Evolutionary conservation across 2,797 vertebrate genomes (phyloP).

Genomic region (Neostethus bicornis): DNA sequence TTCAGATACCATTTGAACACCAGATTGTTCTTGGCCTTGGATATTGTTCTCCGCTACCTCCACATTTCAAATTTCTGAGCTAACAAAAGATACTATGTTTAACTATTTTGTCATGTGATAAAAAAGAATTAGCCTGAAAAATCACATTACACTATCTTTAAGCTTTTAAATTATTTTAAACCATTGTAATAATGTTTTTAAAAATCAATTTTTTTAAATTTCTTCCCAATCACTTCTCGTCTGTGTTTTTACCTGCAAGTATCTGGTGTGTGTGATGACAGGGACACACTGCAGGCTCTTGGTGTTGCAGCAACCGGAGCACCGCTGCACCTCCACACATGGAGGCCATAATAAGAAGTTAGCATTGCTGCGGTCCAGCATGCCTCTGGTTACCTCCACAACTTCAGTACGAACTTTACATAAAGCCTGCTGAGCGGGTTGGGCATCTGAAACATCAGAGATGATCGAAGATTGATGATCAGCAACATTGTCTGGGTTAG

Average conservation of each 20-base stretch:
- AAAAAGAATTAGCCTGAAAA: no score
- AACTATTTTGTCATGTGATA: no score
- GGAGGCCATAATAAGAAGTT: slow-evolving; percentile 95
- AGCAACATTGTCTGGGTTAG: neutral
- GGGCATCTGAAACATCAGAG: slow-evolving; percentile 69
- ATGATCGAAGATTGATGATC: slow-evolving; percentile 9
- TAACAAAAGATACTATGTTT: no score
- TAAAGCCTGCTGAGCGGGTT: slow-evolving; percentile 89
- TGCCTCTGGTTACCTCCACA: slow-evolving; percentile 89
- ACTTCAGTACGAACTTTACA: slow-evolving; percentile 95
- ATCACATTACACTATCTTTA: no score
- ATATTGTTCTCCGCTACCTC: no score
- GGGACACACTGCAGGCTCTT: slow-evolving; percentile 90
- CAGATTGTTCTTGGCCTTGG: no score
- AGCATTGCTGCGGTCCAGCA: slow-evolving; percentile 93
- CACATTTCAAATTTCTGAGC: no score
- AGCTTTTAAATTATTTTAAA: no score
- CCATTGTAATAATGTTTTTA: no score
- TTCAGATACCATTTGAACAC: no score
- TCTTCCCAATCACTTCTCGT: neutral
- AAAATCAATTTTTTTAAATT: neutral
- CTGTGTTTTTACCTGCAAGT: slow-evolving; percentile 76
- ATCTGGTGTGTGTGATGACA: slow-evolving; percentile 76
- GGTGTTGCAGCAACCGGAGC: slow-evolving; percentile 95
- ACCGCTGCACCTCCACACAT: slow-evolving; percentile 96